Evolutionary conservation across 2,888 invertebrate genomes (phyloP).

Genomic region (Atherix ibis): DNA sequence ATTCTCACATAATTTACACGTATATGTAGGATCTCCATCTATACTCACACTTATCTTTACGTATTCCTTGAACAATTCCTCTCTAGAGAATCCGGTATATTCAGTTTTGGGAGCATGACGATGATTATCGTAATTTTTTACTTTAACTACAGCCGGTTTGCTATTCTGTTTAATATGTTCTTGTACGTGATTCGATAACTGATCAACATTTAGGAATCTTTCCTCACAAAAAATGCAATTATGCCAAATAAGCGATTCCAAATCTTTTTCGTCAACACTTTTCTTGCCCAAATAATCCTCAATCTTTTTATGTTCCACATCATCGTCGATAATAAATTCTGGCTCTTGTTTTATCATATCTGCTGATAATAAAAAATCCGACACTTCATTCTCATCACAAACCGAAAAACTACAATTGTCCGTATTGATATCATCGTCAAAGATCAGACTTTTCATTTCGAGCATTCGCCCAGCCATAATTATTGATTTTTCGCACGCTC

Average conservation of each 20-base stretch:
- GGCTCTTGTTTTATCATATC: conserved; percentile 11
- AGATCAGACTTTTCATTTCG: conserved; percentile 11
- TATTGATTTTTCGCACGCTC: too few relatives aligned
- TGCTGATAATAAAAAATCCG: conserved; percentile 6
- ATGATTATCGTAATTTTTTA: too few relatives aligned
- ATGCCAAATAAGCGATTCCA: conserved; percentile 10
- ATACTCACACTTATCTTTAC: conserved; percentile 8
- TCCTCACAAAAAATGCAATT: conserved; percentile 11
- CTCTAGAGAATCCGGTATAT: conserved; percentile 8
- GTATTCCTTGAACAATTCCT: conserved; percentile 9
- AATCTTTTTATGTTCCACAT: conserved; percentile 7
- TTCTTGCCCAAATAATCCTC: conserved; percentile 5
- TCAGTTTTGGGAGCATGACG: too few relatives aligned
- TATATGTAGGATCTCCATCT: conserved; percentile 8
- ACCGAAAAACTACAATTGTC: conserved; percentile 8
- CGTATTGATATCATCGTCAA: conserved; percentile 8
- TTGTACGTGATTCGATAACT: conserved; percentile 8
- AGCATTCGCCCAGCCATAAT: conserved; percentile 12
- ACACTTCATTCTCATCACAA: too few relatives aligned
- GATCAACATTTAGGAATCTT: conserved; percentile 8
- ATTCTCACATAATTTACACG: conserved; percentile 8
- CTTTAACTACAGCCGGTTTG: too few relatives aligned
- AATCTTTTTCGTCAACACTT: conserved; percentile 5
- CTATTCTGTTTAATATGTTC: conserved; percentile 8
- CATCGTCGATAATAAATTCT: conserved; percentile 10